phyloP scores from a whole-genome alignment of 2,113 vertebrate species.

The Sebastes fasciatus region DNA sequence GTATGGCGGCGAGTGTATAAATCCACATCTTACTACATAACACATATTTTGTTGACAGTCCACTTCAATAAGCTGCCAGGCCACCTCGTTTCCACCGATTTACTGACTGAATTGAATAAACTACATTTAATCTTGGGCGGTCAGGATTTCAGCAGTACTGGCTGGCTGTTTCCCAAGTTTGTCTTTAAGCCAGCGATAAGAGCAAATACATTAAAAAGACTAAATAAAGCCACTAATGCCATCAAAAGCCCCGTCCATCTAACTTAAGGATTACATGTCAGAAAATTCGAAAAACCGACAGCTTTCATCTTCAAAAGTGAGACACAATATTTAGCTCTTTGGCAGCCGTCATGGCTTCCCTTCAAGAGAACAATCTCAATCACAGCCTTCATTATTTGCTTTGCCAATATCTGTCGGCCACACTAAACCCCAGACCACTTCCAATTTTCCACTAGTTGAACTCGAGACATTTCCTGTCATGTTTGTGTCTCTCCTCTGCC shows the following conservation, averaged over 20 bases:
- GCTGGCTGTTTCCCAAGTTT: slow-evolving; percentile 30
- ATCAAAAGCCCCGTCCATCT: slow-evolving; percentile 23
- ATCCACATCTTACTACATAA: slow-evolving; percentile 36
- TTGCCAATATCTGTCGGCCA: slow-evolving; percentile 54
- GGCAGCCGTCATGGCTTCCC: slow-evolving; percentile 25
- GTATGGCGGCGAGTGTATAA: slow-evolving; percentile 30
- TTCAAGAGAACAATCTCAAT: slow-evolving; percentile 65
- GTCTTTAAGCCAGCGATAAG: slow-evolving; percentile 41
- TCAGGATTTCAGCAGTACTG: slow-evolving; percentile 13
- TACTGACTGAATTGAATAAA: slow-evolving; percentile 49
- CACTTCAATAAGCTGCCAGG: slow-evolving; percentile 57
- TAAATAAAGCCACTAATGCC: slow-evolving; percentile 27
- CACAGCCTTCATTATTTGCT: slow-evolving; percentile 52
- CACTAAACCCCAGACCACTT: slow-evolving; percentile 52
- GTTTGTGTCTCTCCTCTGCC: slow-evolving; percentile 44
- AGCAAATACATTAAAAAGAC: slow-evolving; percentile 36
- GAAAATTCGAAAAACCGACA: not conserved
- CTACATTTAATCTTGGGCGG: slow-evolving; percentile 40
- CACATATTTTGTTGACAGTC: slow-evolving; percentile 57
- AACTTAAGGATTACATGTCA: slow-evolving; percentile 19
- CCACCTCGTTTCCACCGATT: slow-evolving; percentile 32
- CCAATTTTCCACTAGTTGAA: slow-evolving; percentile 62
- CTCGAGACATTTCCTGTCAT: slow-evolving; percentile 37
- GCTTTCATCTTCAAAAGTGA: slow-evolving; percentile 32
- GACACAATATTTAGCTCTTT: slow-evolving; percentile 25